A percentile compares a stretch with the other conserved stretches of the same genome.
Evolutionary conservation across 30 jellyfish, hydroid and myxozoan species (phyloP).

Genomic region (Nemopilema nomurai): DNA sequence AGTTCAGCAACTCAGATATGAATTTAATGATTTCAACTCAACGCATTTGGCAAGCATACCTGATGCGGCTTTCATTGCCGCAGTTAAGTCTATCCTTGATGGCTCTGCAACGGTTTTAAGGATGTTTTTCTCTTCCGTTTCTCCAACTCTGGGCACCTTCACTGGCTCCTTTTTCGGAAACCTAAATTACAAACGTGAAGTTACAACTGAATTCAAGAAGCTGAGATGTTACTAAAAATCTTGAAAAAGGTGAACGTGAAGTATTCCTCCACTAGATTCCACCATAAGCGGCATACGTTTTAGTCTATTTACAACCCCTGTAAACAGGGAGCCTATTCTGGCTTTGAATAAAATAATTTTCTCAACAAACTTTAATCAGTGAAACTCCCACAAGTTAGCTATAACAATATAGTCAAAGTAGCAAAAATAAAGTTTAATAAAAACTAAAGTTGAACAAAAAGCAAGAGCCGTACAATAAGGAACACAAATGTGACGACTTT

Average conservation of each 20-base stretch:
- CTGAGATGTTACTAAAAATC: too few species aligned
- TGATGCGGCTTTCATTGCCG: slow-evolving; percentile 20
- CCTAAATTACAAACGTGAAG: not conserved
- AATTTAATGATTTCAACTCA: not conserved
- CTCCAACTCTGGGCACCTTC: slow-evolving; percentile 45
- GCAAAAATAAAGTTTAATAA: not conserved
- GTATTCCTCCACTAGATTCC: too few species aligned
- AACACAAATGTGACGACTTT: not conserved
- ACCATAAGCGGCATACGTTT: too few species aligned
- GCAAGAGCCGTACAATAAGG: not conserved
- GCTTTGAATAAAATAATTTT: too few species aligned
- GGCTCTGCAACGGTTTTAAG: slow-evolving; percentile 57
- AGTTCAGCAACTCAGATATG: not conserved
- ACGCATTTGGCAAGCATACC: too few species aligned
- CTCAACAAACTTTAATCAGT: too few species aligned
- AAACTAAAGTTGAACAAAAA: not conserved
- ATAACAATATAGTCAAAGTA: not conserved
- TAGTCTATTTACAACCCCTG: too few species aligned
- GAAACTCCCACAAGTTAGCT: too few species aligned
- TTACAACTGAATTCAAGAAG: too few species aligned
- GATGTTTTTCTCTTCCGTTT: slow-evolving; percentile 14
- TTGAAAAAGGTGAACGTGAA: too few species aligned
- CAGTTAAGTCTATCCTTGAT: slow-evolving; percentile 50
- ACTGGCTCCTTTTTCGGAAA: slow-evolving; percentile 38
- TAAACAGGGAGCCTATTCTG: too few species aligned